These are phyloP conservation scores for Steatornis caripensis DNA, from an alignment of 2,113 vertebrate species.

Conservation along the genomic window DNA sequence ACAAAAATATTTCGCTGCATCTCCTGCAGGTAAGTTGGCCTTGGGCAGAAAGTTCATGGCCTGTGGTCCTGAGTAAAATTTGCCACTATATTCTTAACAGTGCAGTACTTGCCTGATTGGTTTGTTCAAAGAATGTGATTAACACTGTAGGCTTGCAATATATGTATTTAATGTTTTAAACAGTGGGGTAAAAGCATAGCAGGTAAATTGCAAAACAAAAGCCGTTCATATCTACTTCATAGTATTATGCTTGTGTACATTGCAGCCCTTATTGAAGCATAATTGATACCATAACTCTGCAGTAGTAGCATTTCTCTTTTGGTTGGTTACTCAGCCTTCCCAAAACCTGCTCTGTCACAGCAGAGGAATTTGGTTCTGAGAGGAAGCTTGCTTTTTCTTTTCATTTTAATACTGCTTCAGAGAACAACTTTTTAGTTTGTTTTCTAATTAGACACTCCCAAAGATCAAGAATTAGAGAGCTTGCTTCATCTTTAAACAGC, in stretches of 20 bases:
- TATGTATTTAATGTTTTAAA: background rate
- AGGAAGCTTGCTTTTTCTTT: constrained; percentile 24
- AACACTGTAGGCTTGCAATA: background rate
- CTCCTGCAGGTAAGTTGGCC: background rate
- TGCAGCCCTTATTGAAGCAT: constrained; percentile 15
- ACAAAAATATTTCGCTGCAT: background rate
- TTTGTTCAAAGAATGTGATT: background rate
- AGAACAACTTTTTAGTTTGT: constrained; percentile 56
- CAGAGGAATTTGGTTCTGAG: background rate
- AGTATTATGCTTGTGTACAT: background rate
- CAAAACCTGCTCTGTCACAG: background rate
- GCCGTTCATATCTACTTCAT: background rate
- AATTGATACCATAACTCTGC: background rate
- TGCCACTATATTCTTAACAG: background rate
- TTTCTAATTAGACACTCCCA: constrained; percentile 69
- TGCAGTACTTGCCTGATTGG: background rate
- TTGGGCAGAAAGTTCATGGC: background rate
- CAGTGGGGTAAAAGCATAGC: background rate
- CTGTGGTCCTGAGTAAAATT: background rate
- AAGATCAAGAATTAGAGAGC: constrained; percentile 67
- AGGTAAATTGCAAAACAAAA: background rate
- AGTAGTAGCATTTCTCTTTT: constrained; percentile 12
- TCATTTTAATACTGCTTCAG: constrained; percentile 36
- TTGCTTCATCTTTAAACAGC: constrained; percentile 67
- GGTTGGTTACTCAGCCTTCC: constrained; percentile 12